These are phyloP conservation scores for Eristalis intricaria DNA, from an alignment of 2,888 invertebrate species.

Conservation along the genomic window DNA sequence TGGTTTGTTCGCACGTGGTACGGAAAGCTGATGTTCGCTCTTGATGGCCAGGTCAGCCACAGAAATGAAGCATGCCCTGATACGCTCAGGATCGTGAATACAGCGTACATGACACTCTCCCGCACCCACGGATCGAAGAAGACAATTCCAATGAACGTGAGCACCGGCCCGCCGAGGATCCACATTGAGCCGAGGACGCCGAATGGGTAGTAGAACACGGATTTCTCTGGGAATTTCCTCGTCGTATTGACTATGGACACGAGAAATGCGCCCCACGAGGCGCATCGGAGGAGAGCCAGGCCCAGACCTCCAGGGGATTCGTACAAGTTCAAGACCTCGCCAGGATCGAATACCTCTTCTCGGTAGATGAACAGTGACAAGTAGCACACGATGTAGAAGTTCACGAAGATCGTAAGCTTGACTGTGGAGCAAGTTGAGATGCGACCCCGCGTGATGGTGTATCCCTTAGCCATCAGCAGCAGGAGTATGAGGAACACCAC, in stretches of 20 bases:
- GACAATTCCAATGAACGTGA: constrained; percentile 89
- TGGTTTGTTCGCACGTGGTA: constrained; percentile 94
- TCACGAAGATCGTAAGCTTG: constrained; percentile 91
- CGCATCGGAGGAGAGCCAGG: constrained; percentile 87
- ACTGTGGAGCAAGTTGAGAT: constrained; percentile 88
- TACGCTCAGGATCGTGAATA: constrained; percentile 85
- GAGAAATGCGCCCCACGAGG: constrained; percentile 92
- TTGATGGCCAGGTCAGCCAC: constrained; percentile 90
- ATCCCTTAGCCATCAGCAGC: constrained; percentile 93
- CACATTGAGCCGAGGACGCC: constrained; percentile 91
- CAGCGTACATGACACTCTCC: constrained; percentile 88
- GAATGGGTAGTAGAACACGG: constrained; percentile 91
- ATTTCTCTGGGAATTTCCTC: constrained; percentile 91
- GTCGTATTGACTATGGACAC: constrained; percentile 85
- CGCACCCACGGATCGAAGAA: constrained; percentile 91
- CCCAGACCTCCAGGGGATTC: constrained; percentile 95
- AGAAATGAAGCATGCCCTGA: constrained; percentile 87
- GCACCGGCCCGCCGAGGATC: constrained; percentile 92
- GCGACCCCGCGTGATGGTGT: constrained; percentile 93
- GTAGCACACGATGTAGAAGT: constrained; percentile 88
- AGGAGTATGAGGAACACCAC: constrained; percentile 89
- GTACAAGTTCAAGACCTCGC: constrained; percentile 93
- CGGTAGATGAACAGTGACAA: constrained; percentile 90
- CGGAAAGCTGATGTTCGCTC: constrained; percentile 94
- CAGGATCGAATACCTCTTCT: constrained; percentile 94